A percentile compares a stretch with the other conserved stretches of the same genome.
Conservation (phyloP, 2,113 vertebrate species). For the Saguinus imperator region DNA sequence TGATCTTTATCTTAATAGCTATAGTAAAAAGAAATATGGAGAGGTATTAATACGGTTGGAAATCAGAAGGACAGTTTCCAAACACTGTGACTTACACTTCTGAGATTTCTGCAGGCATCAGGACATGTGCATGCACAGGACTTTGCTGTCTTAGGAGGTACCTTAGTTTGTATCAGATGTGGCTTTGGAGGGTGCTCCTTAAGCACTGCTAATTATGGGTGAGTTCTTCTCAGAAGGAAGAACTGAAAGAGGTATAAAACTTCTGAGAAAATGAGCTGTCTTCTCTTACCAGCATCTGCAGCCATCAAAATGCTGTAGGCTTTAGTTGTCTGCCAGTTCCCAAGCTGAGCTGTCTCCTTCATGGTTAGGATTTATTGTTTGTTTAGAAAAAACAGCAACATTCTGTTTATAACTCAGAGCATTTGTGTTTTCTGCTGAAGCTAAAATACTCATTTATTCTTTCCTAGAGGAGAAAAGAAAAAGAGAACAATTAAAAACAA, state of each 20-base stretch:
- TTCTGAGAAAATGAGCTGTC: not conserved
- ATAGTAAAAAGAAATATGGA: not conserved
- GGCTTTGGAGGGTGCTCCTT: not conserved
- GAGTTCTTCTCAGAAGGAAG: not conserved
- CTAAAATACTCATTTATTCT: slow-evolving; percentile 42
- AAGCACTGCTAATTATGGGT: not conserved
- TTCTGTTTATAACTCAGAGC: slow-evolving; percentile 14
- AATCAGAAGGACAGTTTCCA: not conserved
- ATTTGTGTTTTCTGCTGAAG: not conserved
- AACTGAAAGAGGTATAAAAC: not conserved
- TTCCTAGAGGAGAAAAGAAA: slow-evolving; percentile 16
- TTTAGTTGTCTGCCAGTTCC: not conserved
- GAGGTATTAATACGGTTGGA: too few species aligned
- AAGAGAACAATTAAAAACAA: not conserved
- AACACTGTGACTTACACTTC: not conserved
- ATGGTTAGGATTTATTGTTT: not conserved
- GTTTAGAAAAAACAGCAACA: slow-evolving; percentile 8
- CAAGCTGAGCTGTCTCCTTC: not conserved
- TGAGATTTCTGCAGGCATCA: too few species aligned
- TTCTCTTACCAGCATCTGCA: not conserved
- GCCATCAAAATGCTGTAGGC: rapidly evolving
- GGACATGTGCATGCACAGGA: rapidly evolving
- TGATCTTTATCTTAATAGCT: not conserved
- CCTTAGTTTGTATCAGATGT: not conserved
- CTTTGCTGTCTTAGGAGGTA: not conserved